Percentiles rank a stretch among this genome's conserved stretches.
Conservation (phyloP, 1,140 invertebrate species). For the Rhagoletis pomonella region DNA sequence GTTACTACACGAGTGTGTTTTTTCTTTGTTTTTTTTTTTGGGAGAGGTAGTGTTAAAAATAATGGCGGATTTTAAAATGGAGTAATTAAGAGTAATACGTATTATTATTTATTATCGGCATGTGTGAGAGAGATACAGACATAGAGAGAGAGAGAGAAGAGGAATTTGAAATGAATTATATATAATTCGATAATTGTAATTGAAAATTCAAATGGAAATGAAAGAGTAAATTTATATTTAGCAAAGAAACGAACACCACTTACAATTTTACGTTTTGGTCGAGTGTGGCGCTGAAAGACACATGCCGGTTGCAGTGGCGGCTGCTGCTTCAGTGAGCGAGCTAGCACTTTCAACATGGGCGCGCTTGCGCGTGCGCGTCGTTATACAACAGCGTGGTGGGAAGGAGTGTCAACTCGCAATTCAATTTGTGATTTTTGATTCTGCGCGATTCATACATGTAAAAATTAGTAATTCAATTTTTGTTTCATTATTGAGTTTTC, state of each 20-base stretch:
- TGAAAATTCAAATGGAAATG: constrained; percentile 45
- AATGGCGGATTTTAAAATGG: constrained; percentile 30
- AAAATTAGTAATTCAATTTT: not conserved
- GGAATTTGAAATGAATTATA: constrained; percentile 45
- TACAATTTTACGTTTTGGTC: constrained; percentile 49
- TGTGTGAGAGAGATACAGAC: constrained; percentile 37
- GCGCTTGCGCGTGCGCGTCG: constrained; percentile 45
- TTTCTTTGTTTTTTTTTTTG: not conserved
- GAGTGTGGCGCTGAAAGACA: constrained; percentile 43
- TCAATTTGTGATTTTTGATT: constrained; percentile 49
- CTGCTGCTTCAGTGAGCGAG: constrained; percentile 47
- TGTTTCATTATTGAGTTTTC: not conserved
- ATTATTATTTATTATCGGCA: constrained; percentile 17
- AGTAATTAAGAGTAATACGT: constrained; percentile 31
- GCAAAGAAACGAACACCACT: constrained; percentile 33
- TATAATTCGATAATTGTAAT: constrained; percentile 40
- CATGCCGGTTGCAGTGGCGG: constrained; percentile 44
- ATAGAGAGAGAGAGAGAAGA: constrained; percentile 13
- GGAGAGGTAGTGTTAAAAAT: constrained; percentile 14
- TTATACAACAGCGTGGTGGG: constrained; percentile 44
- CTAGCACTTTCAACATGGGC: constrained; percentile 46
- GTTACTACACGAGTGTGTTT: constrained; percentile 9
- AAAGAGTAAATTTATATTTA: constrained; percentile 34
- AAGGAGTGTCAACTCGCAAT: constrained; percentile 33
- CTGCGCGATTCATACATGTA: constrained; percentile 20